Conservation (phyloP, 2,888 invertebrate species). For the Oxytorus armatus region DNA sequence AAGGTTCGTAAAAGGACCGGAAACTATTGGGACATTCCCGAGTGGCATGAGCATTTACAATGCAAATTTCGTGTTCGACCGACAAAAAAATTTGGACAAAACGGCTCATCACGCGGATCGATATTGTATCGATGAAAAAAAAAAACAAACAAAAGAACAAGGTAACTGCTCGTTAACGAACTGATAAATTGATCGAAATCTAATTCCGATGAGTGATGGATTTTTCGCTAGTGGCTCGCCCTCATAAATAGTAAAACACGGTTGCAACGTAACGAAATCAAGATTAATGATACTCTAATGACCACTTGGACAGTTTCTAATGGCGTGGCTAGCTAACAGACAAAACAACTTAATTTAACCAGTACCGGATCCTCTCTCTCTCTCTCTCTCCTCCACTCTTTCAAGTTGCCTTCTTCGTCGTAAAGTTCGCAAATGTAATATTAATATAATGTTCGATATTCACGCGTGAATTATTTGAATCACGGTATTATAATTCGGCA, state of each 20-base stretch:
- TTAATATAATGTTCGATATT: background rate
- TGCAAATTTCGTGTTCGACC: slow-evolving; percentile 16
- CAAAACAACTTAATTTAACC: slow-evolving; percentile 76
- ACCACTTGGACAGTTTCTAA: slow-evolving; percentile 76
- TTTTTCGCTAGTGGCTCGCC: slow-evolving; percentile 55
- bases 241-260: slow-evolving; percentile 69
- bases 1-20: slow-evolving; percentile 41
- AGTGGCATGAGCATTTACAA: background rate
- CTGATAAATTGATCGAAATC: slow-evolving; percentile 71
- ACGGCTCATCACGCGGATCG: background rate
- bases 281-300: slow-evolving; percentile 82
- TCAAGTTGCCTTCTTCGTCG: slow-evolving; percentile 14
- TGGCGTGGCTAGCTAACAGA: slow-evolving; percentile 72
- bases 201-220: slow-evolving; percentile 70
- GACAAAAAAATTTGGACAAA: slow-evolving; percentile 21
- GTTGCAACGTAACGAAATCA: slow-evolving; percentile 70
- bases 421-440: slow-evolving; percentile 31
- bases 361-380: slow-evolving; percentile 26
- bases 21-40: slow-evolving; percentile 43
- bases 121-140: background rate
- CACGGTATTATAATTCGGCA: slow-evolving; percentile 8
- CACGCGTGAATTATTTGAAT: slow-evolving; percentile 32
- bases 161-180: slow-evolving; percentile 55
- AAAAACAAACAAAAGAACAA: background rate
- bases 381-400: slow-evolving; percentile 14